phyloP scores from a whole-genome alignment of 2,113 vertebrate species.

The Microcebus jonahi region DNA sequence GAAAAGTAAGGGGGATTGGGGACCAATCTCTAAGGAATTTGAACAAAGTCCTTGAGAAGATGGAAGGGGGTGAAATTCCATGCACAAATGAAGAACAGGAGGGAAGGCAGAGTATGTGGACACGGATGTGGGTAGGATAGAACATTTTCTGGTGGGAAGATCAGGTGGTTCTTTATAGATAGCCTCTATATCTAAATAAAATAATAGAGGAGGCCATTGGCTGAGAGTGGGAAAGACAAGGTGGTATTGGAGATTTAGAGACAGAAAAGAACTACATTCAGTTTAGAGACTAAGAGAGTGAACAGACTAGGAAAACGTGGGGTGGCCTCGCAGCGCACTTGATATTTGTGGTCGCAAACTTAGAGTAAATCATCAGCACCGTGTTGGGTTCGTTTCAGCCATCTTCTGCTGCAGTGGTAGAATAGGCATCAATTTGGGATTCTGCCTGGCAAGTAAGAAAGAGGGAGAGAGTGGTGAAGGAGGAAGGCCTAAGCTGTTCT shows the following conservation, averaged over 20 bases:
- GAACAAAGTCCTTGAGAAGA: neutral
- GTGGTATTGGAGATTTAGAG: neutral
- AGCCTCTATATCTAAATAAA: neutral
- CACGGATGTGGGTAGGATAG: neutral
- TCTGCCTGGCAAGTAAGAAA: neutral
- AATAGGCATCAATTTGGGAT: neutral
- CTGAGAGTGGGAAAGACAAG: neutral
- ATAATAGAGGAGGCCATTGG: neutral
- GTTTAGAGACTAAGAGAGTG: neutral
- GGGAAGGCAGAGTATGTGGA: neutral
- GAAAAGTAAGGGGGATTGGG: neutral
- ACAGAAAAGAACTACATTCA: neutral
- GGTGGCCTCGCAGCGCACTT: neutral
- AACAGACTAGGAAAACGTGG: neutral
- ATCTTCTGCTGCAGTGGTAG: neutral
- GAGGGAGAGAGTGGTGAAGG: neutral
- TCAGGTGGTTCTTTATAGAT: neutral
- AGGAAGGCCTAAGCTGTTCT: neutral
- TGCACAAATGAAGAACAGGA: neutral
- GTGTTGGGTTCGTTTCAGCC: neutral
- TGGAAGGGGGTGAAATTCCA: neutral
- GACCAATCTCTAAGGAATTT: neutral
- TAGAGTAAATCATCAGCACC: neutral
- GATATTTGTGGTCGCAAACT: neutral
- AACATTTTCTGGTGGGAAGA: neutral